Evolutionary conservation across 2,888 invertebrate genomes (phyloP).

Genomic region (Thymelicus lineola): DNA sequence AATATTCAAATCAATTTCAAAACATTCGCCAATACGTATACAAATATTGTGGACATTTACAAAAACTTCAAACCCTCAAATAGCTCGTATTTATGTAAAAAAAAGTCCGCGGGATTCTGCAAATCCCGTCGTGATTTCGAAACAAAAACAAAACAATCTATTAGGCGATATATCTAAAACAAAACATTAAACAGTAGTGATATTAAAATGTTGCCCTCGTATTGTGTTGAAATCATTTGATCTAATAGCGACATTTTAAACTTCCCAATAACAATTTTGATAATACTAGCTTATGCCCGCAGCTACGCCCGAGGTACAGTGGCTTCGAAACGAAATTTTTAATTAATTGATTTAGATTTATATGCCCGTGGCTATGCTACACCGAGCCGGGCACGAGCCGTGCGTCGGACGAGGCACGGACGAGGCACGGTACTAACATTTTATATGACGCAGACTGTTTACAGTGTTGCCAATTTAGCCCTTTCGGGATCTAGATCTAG

Average conservation of each 20-base stretch:
- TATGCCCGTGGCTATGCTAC: no score
- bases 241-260: not conserved
- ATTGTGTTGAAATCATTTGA: not conserved
- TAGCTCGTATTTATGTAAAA: slow-evolving; percentile 21
- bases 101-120: slow-evolving; percentile 3
- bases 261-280: not conserved
- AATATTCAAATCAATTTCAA: slow-evolving; percentile 3
- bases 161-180: not conserved
- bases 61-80: slow-evolving; percentile 19
- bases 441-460: no score
- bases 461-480: no score
- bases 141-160: slow-evolving; percentile 7
- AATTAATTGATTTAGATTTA: no score
- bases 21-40: not conserved
- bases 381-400: no score
- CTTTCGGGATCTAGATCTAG: no score
- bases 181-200: not conserved
- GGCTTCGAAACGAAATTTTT: no score
- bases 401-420: no score
- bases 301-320: no score
- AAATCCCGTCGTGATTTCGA: slow-evolving; percentile 9
- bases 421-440: no score
- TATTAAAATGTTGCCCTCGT: slow-evolving; percentile 1
- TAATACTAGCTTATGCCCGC: no score
- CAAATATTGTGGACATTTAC: slow-evolving; percentile 3